A percentile compares a stretch with the other conserved stretches of the same genome.
Evolutionary conservation across 2,113 vertebrate genomes (phyloP).

Genomic region (Cephalopholis sonnerati): DNA sequence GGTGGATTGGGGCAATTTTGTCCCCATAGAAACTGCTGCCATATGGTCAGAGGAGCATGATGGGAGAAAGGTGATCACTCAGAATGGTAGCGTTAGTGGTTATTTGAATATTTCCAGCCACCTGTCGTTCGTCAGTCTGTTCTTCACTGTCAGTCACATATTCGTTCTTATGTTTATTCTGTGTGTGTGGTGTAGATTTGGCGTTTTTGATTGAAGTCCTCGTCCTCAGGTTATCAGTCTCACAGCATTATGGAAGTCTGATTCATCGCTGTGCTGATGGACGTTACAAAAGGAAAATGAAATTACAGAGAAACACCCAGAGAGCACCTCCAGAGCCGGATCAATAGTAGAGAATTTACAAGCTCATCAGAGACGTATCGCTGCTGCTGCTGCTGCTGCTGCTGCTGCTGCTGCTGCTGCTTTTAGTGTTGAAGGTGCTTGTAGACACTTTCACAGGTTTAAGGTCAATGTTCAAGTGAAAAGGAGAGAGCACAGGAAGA

Average conservation of each 20-base stretch:
- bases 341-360: conserved; percentile 58
- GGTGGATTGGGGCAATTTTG: neutral
- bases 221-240: conserved; percentile 28
- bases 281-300: conserved; percentile 30
- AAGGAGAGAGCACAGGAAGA: neutral
- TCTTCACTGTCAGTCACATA: conserved; percentile 5
- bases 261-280: conserved; percentile 40
- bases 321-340: conserved; percentile 30
- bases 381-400: neutral
- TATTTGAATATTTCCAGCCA: conserved; percentile 4
- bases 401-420: neutral
- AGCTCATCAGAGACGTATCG: conserved; percentile 41
- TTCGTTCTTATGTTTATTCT: neutral
- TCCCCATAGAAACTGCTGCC: conserved; percentile 10
- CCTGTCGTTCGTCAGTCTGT: neutral
- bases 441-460: conserved; percentile 28
- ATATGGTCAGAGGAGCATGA: conserved; percentile 14
- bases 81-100: neutral
- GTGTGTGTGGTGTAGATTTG: neutral
- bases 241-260: neutral
- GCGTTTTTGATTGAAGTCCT: conserved; percentile 6
- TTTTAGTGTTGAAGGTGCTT: conserved; percentile 27
- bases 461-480: conserved; percentile 31
- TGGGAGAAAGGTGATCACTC: conserved; percentile 23
- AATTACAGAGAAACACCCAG: conserved; percentile 28